phyloP scores from a whole-genome alignment of 2,113 vertebrate genomes.

The Syrmaticus mikado region DNA sequence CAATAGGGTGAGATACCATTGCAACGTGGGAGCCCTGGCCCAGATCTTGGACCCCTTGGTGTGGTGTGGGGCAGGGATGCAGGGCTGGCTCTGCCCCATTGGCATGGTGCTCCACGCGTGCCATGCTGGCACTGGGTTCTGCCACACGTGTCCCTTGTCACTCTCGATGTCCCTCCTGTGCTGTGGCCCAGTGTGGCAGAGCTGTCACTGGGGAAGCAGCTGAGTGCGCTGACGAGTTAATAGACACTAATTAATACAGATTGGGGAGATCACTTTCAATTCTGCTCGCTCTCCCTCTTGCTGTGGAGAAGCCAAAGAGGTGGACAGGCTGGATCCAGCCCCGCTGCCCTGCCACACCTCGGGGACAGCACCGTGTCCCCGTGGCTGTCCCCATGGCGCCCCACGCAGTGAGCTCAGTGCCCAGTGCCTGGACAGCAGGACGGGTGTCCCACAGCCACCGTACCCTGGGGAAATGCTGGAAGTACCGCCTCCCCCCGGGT shows the following conservation, averaged over 20 bases:
- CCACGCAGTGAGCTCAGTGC: rapidly evolving
- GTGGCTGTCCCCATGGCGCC: background rate
- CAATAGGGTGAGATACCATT: background rate
- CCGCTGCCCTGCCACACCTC: background rate
- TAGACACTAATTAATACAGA: constrained; percentile 74
- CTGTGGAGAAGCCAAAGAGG: background rate
- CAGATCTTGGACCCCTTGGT: rapidly evolving
- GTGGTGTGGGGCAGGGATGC: background rate
- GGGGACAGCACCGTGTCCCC: background rate
- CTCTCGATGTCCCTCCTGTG: rapidly evolving
- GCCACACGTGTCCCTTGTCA: background rate
- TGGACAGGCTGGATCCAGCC: background rate
- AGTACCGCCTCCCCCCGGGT: background rate
- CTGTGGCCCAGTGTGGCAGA: rapidly evolving
- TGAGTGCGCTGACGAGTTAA: constrained; percentile 50
- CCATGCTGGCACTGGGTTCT: background rate
- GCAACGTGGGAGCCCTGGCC: rapidly evolving
- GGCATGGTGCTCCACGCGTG: rapidly evolving
- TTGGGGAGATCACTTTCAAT: constrained; percentile 65
- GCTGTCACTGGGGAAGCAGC: constrained; percentile 35
- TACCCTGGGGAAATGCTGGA: background rate
- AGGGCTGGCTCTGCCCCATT: rapidly evolving
- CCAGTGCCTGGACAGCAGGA: background rate
- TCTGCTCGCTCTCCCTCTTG: constrained; percentile 35
- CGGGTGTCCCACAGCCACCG: rapidly evolving